Percentiles rank a stretch among this genome's conserved stretches.
Evolutionary conservation across 2,888 invertebrate genomes (phyloP).

Genomic region (Tipula helvola): DNA sequence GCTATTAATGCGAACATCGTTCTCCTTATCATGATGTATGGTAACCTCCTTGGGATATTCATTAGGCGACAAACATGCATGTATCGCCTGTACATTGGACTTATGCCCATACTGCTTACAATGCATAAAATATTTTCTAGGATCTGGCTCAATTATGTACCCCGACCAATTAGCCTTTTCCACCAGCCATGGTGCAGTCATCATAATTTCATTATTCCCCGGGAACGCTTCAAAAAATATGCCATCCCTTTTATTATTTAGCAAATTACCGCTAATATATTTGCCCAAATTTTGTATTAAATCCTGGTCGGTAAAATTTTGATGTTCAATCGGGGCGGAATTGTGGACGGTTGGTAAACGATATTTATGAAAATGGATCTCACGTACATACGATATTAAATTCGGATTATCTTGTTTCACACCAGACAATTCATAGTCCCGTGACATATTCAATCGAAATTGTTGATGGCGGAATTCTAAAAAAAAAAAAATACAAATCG

Average conservation of each 20-base stretch:
- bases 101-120: slow-evolving; percentile 43
- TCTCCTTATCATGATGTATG: slow-evolving; percentile 37
- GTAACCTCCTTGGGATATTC: slow-evolving; percentile 63
- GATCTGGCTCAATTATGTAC: slow-evolving; percentile 61
- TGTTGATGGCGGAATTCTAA: slow-evolving; percentile 60
- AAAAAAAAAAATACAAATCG: slow-evolving; percentile 5
- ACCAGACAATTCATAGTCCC: slow-evolving; percentile 59
- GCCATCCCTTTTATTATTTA: slow-evolving; percentile 42
- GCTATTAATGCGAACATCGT: slow-evolving; percentile 41
- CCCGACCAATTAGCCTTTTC: slow-evolving; percentile 60
- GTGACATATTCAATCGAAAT: slow-evolving; percentile 67
- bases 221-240: slow-evolving; percentile 55
- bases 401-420: slow-evolving; percentile 64
- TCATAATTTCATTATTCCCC: slow-evolving; percentile 44
- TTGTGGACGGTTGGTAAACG: slow-evolving; percentile 27
- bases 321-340: slow-evolving; percentile 22
- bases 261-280: slow-evolving; percentile 28
- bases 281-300: slow-evolving; percentile 29
- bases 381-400: slow-evolving; percentile 60
- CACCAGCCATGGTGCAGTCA: slow-evolving; percentile 60
- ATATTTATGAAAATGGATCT: slow-evolving; percentile 49
- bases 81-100: slow-evolving; percentile 49
- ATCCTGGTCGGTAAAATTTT: slow-evolving; percentile 28
- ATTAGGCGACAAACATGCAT: slow-evolving; percentile 68
- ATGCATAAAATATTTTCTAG: slow-evolving; percentile 58